Base-by-base conservation (phyloP, 2,113 vertebrate species). In the Guaruba guarouba region DNA sequence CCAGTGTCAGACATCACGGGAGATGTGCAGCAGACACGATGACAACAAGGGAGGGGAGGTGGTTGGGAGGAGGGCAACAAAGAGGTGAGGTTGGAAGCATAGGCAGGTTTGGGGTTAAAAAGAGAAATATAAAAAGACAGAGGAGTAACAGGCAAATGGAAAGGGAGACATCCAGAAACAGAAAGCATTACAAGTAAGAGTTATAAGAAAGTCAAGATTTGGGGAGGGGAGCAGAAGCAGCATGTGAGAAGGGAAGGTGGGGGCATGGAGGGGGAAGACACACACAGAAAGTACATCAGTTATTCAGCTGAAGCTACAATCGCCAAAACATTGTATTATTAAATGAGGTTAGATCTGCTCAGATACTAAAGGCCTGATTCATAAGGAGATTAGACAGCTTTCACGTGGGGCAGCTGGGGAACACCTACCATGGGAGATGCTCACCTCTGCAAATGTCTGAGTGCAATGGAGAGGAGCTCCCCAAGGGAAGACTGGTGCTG, bases 1-100 rank as follows among this genome's bases (percentile, higher is more conserved):
- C 98, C 97, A 98, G 87, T 92, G 97, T 97, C 96, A 97, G 96
- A 96, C 97, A 97, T 96, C 97, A 85, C 85, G 89, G 96, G 80
- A 94, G 96, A 97, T 86, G 97, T 66, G 94, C 96, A 63, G 95
- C 87, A 49, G 96, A 97, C 95, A 95, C 44, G 51, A 74, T 85
- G 96, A 93, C 6, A 29, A 70, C 39, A 73, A 24, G 80, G 86
- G 82, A 84, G 81, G 79, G 87, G 87, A 82, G 88, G 87, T 43
- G 85, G 55, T 81, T 13, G 63, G 57, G 75, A 73, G 66, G 68
- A 82, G 54, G 87, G 7, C 51, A 68, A 82, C 86, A 49, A 80
- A 92, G 74, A 82, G 85, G 86, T 14, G 33, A 71, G 29, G 31
- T 49, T 52, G 75, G 57, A 73, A 93, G 78, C 31, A 4, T 8